Evolutionary conservation across 64 coral and sea anemone genomes (phyloP).

Genomic region (Porites lutea): DNA sequence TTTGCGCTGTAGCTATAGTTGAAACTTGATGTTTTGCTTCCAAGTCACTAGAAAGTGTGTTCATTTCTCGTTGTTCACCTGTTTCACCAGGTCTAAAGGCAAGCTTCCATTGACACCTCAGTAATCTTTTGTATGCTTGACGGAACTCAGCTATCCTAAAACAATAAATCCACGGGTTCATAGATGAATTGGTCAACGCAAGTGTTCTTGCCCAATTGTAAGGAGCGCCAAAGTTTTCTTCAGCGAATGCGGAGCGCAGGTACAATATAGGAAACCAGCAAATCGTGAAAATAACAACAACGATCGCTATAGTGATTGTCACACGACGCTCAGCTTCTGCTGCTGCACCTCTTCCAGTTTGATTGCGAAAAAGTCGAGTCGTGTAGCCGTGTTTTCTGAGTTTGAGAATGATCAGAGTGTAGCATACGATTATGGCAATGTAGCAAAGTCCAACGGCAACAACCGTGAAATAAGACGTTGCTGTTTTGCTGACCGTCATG

Average conservation of each 20-base stretch:
- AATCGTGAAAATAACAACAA: slow-evolving; percentile 76
- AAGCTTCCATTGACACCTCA: not conserved
- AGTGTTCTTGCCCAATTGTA: slow-evolving; percentile 92
- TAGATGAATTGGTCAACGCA: slow-evolving; percentile 79
- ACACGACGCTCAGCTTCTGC: slow-evolving; percentile 75
- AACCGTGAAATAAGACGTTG: slow-evolving; percentile 84
- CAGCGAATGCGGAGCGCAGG: slow-evolving; percentile 66
- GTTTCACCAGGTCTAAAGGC: not conserved
- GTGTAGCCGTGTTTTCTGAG: slow-evolving; percentile 55
- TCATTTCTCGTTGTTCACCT: not conserved
- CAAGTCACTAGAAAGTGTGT: not conserved
- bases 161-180: slow-evolving; percentile 94
- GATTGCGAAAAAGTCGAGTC: slow-evolving; percentile 41
- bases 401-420: slow-evolving; percentile 77
- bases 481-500: slow-evolving; percentile 68
- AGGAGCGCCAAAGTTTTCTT: slow-evolving; percentile 60
- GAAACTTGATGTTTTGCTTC: not conserved
- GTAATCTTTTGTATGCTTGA: slow-evolving; percentile 71
- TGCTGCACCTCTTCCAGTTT: not conserved
- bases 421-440: slow-evolving; percentile 74
- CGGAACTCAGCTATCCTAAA: slow-evolving; percentile 87
- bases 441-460: slow-evolving; percentile 76
- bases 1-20: not conserved
- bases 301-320: slow-evolving; percentile 82
- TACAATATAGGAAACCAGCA: slow-evolving; percentile 85